Evolutionary conservation across 53 echinoderm and acorn worm species (phyloP), one percentile per base, ranked within the genome.

Genomic region (Apostichopus leukothele): DNA sequence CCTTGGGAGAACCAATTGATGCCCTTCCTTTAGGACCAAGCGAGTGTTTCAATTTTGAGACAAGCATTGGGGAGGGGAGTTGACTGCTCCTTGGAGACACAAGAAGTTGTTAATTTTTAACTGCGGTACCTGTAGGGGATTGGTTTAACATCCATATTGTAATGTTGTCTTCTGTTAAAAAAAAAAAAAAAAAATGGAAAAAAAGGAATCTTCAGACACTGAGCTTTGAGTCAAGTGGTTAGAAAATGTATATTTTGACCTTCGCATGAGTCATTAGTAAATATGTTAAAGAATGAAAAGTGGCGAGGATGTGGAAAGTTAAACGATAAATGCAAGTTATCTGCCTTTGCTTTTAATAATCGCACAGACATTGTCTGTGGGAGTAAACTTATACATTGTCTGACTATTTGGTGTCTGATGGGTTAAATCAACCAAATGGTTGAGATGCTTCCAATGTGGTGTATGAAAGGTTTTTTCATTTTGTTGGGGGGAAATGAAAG

Each of bases 51-150:
- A 71, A 71, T 71, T 39, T 71, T 21, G 21, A 71, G 71, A 71
- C n/a, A 71, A 71, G 71, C 20, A n/a, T n/a, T 21, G 18, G 71
- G 71, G 71, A 19, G 71, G 71, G 71, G 71, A 71, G 18, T 71
- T 71, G 27, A 59, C 81, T 57, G 55, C 21, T 81, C 81, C 81
- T 81, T 81, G 9, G 81, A 81, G 81, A 81, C 18, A 5, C 71
- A 18, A 71, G 16, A 50, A 51, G 53, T 59, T 53, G 53, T 81
- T 54, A 81, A 54, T 54, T 81, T 81, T 81, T 54, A 81, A 81
- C 81, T 54, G 54, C 12, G 9, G 54, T 22, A 81, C 81, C 81
- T 81, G 59, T 59, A 81, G 81, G 81, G 81, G 59, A 59, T 71
- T 71, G 71, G 71, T 71, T 71, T 71, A n/a, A 71, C 71, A 71